Evolutionary conservation across 2,113 vertebrate species (phyloP).

Genomic region (Antennarius striatus): DNA sequence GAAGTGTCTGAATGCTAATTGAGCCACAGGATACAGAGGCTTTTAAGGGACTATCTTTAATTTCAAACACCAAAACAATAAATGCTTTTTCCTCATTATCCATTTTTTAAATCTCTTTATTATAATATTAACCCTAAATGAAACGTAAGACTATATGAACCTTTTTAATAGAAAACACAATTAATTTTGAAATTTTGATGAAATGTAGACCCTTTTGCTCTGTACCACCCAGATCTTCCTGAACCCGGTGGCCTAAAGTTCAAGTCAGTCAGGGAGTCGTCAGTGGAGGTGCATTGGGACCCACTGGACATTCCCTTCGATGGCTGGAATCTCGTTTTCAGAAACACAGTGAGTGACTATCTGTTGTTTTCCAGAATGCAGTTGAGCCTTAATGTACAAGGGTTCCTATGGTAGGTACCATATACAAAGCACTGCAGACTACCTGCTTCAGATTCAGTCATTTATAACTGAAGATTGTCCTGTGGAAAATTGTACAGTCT

Average conservation of each 20-base stretch:
- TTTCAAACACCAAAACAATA: background rate
- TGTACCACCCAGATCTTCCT: constrained; percentile 85
- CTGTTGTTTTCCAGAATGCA: background rate
- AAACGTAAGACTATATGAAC: too few species aligned
- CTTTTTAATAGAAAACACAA: too few species aligned
- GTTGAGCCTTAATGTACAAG: constrained; percentile 41
- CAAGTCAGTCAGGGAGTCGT: constrained; percentile 92
- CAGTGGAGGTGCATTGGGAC: constrained; percentile 96
- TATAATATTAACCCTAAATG: too few species aligned
- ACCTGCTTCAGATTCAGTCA: constrained; percentile 40
- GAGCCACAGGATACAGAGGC: too few species aligned
- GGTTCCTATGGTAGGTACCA: constrained; percentile 37
- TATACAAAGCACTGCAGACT: constrained; percentile 27
- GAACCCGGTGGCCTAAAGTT: constrained; percentile 95
- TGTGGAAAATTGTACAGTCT: constrained; percentile 56
- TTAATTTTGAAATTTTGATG: background rate
- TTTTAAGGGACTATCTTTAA: too few species aligned
- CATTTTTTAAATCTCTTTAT: too few species aligned
- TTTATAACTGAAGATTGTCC: constrained; percentile 29
- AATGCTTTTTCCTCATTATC: too few species aligned
- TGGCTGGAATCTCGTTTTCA: constrained; percentile 95
- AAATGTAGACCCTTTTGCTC: background rate
- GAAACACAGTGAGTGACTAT: constrained; percentile 84
- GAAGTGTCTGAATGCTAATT: too few species aligned
- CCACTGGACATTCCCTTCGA: constrained; percentile 93